Percentiles rank a stretch among this genome's conserved stretches.
These are phyloP conservation scores for Steinernema hermaphroditum DNA, from an alignment of 2,888 invertebrate species.

Conservation along the genomic window DNA sequence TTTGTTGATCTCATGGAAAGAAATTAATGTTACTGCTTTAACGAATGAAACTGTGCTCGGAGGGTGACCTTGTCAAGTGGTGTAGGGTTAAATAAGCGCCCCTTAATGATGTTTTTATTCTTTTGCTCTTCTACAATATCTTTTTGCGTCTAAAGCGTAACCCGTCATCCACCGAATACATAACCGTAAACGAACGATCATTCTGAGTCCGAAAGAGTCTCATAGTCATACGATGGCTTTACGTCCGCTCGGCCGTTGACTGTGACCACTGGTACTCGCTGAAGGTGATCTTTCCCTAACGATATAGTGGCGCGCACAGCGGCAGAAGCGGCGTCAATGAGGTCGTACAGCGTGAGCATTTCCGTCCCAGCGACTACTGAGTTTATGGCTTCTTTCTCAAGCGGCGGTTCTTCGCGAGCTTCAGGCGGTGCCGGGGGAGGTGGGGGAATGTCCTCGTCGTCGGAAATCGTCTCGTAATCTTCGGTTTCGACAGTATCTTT, in stretches of 20 bases:
- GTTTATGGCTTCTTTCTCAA: neutral
- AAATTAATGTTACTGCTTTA: no score
- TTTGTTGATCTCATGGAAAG: neutral
- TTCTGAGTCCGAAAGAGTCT: neutral
- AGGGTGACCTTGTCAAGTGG: no score
- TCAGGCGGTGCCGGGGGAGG: neutral
- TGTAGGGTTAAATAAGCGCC: no score
- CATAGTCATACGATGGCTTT: conserved; percentile 1
- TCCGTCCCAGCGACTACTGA: no score
- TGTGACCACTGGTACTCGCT: neutral
- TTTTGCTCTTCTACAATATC: neutral
- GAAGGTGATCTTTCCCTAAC: neutral
- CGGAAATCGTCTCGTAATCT: neutral
- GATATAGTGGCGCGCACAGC: no score
- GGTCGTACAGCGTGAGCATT: no score
- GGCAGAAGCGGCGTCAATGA: no score
- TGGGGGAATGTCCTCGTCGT: neutral
- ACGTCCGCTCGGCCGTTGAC: neutral
- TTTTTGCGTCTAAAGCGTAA: neutral
- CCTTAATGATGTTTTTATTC: neutral
- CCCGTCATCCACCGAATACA: conserved; percentile 10
- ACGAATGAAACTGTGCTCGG: no score
- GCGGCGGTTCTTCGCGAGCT: neutral
- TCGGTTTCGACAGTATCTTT: no score
- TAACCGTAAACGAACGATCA: neutral